Evolutionary conservation across 2,113 vertebrate species (phyloP).

Genomic region (Cygnus buccinator): DNA sequence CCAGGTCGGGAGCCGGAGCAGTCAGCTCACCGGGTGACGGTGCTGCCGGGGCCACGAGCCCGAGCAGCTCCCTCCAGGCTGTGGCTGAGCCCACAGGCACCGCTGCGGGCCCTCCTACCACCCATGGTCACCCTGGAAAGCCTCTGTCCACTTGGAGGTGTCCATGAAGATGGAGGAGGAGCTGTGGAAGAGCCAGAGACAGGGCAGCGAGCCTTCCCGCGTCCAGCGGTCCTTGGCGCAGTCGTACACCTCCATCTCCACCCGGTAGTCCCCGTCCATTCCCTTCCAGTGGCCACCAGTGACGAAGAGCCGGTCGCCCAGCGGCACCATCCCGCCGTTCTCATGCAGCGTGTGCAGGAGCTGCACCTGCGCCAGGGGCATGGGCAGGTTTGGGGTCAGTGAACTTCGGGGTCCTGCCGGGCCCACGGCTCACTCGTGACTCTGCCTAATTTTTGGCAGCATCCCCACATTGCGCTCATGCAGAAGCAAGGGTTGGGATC

Average conservation of each 20-base stretch:
- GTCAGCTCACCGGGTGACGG: no score
- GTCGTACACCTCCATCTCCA: constrained; percentile 94
- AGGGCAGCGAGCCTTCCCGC: constrained; percentile 85
- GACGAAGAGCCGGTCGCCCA: constrained; percentile 84
- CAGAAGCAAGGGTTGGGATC: not conserved
- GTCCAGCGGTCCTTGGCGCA: constrained; percentile 83
- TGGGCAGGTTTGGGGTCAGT: not conserved
- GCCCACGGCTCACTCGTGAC: no score
- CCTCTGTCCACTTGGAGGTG: constrained; percentile 85
- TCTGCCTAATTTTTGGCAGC: not conserved
- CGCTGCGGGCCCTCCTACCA: not conserved
- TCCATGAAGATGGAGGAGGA: constrained; percentile 90
- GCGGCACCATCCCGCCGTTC: constrained; percentile 88
- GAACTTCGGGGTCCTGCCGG: not conserved
- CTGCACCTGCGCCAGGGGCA: constrained; percentile 81
- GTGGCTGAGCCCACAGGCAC: not conserved
- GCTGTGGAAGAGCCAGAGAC: constrained; percentile 93
- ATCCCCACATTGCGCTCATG: not conserved
- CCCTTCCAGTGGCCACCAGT: constrained; percentile 97
- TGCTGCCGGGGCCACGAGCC: not conserved
- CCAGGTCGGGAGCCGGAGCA: no score
- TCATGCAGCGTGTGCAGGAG: constrained; percentile 93
- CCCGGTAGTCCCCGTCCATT: constrained; percentile 92
- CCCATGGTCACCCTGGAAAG: constrained; percentile 61
- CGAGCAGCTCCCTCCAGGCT: not conserved